A percentile compares a stretch with the other conserved stretches of the same genome.
Evolutionary conservation across 2,888 invertebrate genomes (phyloP).

Genomic region (Dugesia japonica): DNA sequence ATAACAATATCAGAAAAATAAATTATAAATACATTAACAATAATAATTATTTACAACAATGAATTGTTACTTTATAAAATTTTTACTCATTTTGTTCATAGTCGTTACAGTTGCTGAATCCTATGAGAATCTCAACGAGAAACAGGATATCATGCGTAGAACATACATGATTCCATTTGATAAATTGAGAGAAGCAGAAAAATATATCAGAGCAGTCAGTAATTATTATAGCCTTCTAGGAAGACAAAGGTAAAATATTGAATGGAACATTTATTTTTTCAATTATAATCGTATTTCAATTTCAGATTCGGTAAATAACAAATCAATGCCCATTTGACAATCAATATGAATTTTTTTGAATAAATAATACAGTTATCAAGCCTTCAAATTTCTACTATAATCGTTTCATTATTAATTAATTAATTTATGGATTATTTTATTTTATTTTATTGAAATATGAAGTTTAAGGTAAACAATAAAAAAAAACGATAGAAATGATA

Average conservation of each 20-base stretch:
- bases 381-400: too few species aligned
- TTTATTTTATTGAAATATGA: too few species aligned
- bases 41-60: background rate
- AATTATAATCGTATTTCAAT: background rate
- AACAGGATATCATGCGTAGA: background rate
- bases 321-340: background rate
- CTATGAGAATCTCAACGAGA: background rate
- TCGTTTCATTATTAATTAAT: too few species aligned
- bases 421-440: too few species aligned
- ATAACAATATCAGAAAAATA: background rate
- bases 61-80: background rate
- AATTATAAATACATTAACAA: background rate
- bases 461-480: too few species aligned
- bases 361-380: too few species aligned
- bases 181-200: background rate
- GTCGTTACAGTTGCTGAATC: background rate
- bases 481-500: too few species aligned
- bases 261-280: background rate
- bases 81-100: background rate
- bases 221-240: background rate
- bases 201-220: background rate
- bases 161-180: slow-evolving; percentile 4
- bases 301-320: slow-evolving; percentile 10
- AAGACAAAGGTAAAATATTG: background rate
- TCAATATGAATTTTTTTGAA: too few species aligned